Conservation (phyloP, 2,797 vertebrate species). For the Crenichthys baileyi region DNA sequence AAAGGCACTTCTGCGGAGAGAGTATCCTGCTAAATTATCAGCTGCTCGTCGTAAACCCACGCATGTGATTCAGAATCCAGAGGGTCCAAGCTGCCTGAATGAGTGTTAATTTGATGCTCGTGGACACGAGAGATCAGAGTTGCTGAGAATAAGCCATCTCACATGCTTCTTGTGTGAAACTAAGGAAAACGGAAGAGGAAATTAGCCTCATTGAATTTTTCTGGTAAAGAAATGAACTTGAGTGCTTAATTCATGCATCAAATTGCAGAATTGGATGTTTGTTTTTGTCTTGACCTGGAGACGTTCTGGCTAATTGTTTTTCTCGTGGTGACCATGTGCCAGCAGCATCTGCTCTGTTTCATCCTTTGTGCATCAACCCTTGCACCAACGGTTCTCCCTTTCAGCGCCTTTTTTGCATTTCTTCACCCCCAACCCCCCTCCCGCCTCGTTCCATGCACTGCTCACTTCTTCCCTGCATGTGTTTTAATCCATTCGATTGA, state of each 20-base stretch:
- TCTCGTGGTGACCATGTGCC: not conserved
- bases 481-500: not conserved
- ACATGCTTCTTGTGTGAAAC: not conserved
- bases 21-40: conserved; percentile 5
- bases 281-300: not conserved
- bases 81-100: not conserved
- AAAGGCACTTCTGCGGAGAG: conserved; percentile 11
- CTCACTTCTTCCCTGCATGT: conserved; percentile 18
- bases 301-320: conserved; percentile 18
- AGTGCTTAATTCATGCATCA: not conserved
- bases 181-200: not conserved
- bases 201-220: not conserved
- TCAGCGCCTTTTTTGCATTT: conserved; percentile 8
- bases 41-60: not conserved
- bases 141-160: not conserved
- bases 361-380: conserved; percentile 5
- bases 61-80: not conserved
- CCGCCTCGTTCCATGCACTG: conserved; percentile 8
- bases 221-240: not conserved
- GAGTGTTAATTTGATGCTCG: not conserved
- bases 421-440: conserved; percentile 10
- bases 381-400: not conserved
- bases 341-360: conserved; percentile 5
- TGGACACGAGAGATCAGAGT: not conserved
- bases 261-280: not conserved